Percentiles rank a stretch among this genome's conserved stretches.
Evolutionary conservation across 2,888 invertebrate genomes (phyloP).

Genomic region (Heteromurus nitidus): DNA sequence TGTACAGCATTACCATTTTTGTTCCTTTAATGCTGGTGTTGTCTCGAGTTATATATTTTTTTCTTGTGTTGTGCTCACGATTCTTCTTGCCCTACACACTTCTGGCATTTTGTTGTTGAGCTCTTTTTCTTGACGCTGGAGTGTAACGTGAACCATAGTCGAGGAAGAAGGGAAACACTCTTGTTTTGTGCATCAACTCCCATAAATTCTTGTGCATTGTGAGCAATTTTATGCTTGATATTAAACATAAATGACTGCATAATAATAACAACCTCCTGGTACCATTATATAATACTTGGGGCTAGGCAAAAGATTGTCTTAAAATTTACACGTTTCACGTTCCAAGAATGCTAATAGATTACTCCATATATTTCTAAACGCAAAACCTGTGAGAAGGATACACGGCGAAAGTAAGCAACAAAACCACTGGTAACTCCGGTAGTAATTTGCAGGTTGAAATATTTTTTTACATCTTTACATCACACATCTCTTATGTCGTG

Average conservation of each 20-base stretch:
- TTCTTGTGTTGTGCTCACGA: not conserved
- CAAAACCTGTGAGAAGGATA: not conserved
- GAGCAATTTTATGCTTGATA: conserved; percentile 53
- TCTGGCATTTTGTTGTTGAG: not conserved
- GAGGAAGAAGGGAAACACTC: conserved; percentile 26
- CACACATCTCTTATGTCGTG: conserved; percentile 27
- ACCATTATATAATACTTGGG: not conserved
- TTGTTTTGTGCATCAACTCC: conserved; percentile 31
- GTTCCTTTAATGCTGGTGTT: conserved; percentile 41
- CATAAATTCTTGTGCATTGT: conserved; percentile 39
- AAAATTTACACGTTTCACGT: too few relatives aligned
- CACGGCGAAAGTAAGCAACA: not conserved
- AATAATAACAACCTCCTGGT: conserved; percentile 35
- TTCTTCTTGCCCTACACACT: conserved; percentile 5
- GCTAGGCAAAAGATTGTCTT: not conserved
- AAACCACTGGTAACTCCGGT: conserved; percentile 45
- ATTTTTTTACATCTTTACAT: too few relatives aligned
- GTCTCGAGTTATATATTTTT: conserved; percentile 25
- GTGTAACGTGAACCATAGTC: not conserved
- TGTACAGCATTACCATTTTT: conserved; percentile 50
- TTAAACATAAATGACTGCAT: conserved; percentile 56
- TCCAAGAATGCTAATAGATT: conserved; percentile 25
- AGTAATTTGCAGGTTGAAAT: conserved; percentile 57
- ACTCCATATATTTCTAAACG: not conserved
- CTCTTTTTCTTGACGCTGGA: conserved; percentile 6